A percentile compares a stretch with the other conserved stretches of the same genome.
Conservation (phyloP, 1,140 invertebrate genomes). For the Zaprionus gabonicus region DNA sequence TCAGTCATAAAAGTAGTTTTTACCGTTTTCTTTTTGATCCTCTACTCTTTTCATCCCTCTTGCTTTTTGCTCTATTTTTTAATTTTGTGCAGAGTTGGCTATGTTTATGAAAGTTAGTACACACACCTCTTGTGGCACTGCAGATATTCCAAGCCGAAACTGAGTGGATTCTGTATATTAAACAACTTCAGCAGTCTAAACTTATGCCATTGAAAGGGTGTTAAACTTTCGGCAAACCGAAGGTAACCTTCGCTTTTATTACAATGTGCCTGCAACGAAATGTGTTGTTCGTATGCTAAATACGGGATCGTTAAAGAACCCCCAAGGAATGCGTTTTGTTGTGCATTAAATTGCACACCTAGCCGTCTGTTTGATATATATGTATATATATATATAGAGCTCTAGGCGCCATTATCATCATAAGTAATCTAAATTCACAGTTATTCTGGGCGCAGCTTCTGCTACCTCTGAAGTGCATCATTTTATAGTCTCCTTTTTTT, state of each 20-base stretch:
- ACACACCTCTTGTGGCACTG: neutral
- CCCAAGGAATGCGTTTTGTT: conserved; percentile 47
- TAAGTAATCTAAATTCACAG: conserved; percentile 63
- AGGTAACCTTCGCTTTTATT: conserved; percentile 21
- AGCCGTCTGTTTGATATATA: conserved; percentile 13
- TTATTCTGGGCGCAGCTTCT: conserved; percentile 26
- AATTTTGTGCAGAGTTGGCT: neutral
- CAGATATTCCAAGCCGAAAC: no score
- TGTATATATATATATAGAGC: neutral
- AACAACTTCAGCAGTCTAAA: neutral
- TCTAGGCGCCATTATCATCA: conserved; percentile 47
- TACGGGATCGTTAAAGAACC: conserved; percentile 50
- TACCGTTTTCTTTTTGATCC: conserved; percentile 4
- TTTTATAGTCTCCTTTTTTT: conserved; percentile 40
- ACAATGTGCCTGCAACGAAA: conserved; percentile 27
- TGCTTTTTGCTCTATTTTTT: neutral
- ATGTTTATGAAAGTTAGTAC: neutral
- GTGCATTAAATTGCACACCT: conserved; percentile 37
- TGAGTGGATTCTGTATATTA: neutral
- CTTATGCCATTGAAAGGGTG: neutral
- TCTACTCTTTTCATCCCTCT: neutral
- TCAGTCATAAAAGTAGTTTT: conserved; percentile 46
- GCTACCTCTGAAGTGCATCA: conserved; percentile 37
- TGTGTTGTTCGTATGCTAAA: conserved; percentile 41
- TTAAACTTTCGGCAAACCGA: neutral